Base-by-base conservation (phyloP, 1,140 invertebrate species). In the Eumeta japonica region DNA sequence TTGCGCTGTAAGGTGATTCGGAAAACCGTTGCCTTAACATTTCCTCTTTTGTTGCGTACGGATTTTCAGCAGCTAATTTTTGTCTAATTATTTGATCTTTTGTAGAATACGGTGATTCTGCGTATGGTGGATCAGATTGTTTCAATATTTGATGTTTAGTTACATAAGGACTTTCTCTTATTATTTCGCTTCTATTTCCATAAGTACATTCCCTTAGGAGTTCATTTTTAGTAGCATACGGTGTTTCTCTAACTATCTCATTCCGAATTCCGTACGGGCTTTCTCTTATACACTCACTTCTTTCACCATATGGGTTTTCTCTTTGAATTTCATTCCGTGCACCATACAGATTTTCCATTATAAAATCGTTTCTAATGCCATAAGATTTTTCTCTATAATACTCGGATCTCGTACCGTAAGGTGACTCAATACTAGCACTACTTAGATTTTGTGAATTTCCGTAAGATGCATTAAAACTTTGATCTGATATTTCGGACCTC, bases 11-110 rank as follows among this genome's bases (percentile, higher is more conserved):
- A 2, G 71, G 72, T 17, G 63, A 75, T 53, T 77, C 75, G 19
- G 68, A 72, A 47, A 68, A 71, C 48, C 68, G 62, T 41, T 72
- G 65, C 34, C 66, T 50, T 30, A 72, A 50, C 71, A 77, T 75
- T 36, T 75, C 72, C 49, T 76, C 73, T 50, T 75, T 75, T 34
- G 72, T 75, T n/a, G 58, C 45, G 43, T 77, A 77, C 9, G 71
- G 61, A 43, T 54, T 73, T 46, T 77, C 75, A 28, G 57, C 39
- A 10, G 46, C 50, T 45, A 75, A 58, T 52, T 71, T 60, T 28
- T 68, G 55, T 48, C 60, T 54, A 16, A 75, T 39, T 57, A 75
- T 67, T 42, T 77, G 72, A 41, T 76, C 73, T 54, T 77, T 77
- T 38, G 64, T 75, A 28, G 64, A 58, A 55, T 77, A 77, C 10